Percentiles rank a stretch among this genome's conserved stretches.
phyloP scores from a whole-genome alignment of 2,888 invertebrate genomes.

The Sipha maydis region DNA sequence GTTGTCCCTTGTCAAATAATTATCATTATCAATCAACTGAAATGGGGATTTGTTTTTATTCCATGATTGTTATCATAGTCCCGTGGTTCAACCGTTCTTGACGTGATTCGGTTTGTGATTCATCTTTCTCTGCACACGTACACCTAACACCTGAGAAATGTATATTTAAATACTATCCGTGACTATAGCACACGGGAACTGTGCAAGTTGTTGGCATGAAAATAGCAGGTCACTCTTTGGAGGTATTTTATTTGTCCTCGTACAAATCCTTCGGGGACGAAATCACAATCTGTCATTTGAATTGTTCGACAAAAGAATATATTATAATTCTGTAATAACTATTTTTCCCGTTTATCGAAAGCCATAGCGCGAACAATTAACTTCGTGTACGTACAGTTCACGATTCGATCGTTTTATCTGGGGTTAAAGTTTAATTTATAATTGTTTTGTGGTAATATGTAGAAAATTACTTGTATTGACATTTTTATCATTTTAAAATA shows the following conservation, averaged over 20 bases:
- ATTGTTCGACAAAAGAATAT: not conserved
- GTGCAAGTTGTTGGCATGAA: not conserved
- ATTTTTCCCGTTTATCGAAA: not conserved
- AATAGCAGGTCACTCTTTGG: not conserved
- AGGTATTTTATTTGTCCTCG: not conserved
- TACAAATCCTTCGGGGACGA: not conserved
- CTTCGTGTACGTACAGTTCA: too few species aligned
- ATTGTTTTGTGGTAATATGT: not conserved
- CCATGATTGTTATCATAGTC: not conserved
- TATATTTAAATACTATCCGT: conserved; percentile 32
- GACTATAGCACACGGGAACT: not conserved
- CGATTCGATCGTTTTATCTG: too few species aligned
- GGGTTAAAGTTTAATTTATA: not conserved
- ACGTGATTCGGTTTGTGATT: conserved; percentile 19
- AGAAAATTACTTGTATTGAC: too few species aligned
- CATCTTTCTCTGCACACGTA: not conserved
- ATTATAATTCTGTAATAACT: not conserved
- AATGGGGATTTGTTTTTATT: not conserved
- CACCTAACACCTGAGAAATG: not conserved
- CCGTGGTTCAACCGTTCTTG: not conserved
- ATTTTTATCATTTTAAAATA: too few species aligned
- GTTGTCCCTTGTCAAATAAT: not conserved
- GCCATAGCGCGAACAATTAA: too few species aligned
- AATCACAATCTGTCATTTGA: not conserved
- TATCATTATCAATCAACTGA: conserved; percentile 11